Percentiles rank a stretch among this genome's conserved stretches.
Evolutionary conservation across 2,113 vertebrate species (phyloP).

Genomic region (Atrichornis clamosus): DNA sequence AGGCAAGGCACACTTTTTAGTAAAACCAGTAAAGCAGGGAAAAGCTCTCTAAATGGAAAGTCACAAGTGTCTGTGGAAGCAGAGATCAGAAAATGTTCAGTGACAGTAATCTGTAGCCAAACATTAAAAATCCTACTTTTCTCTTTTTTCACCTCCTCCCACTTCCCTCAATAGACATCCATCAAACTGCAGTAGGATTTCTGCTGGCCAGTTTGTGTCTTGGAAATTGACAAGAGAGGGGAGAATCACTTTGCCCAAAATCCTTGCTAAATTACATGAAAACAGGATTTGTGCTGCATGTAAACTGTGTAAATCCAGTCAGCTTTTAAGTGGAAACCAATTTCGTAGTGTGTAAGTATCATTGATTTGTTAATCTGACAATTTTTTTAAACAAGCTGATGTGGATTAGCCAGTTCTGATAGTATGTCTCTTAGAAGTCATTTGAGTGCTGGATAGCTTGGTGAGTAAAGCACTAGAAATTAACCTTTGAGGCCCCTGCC

Average conservation of each 20-base stretch:
- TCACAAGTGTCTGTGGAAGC: not conserved
- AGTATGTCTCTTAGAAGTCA: not conserved
- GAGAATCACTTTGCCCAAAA: not conserved
- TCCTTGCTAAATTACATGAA: conserved; percentile 39
- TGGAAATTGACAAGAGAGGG: not conserved
- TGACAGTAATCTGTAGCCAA: not conserved
- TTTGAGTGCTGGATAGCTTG: not conserved
- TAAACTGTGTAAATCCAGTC: conserved; percentile 54
- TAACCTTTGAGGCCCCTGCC: conserved; percentile 23
- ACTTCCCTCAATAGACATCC: not conserved
- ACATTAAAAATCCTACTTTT: not conserved
- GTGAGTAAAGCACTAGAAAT: conserved; percentile 36
- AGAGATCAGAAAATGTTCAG: not conserved
- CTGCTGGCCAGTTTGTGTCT: conserved; percentile 21
- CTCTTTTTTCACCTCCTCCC: not conserved
- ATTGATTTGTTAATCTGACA: conserved; percentile 70
- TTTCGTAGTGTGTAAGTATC: conserved; percentile 60
- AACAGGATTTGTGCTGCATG: conserved; percentile 38
- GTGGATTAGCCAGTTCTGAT: conserved; percentile 56
- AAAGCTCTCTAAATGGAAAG: not conserved
- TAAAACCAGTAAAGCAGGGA: not conserved
- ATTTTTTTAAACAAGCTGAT: conserved; percentile 50
- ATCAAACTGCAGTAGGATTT: conserved; percentile 23
- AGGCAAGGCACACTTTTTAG: not conserved
- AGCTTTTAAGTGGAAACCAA: conserved; percentile 62